Conservation (phyloP, 2,113 vertebrate genomes). For the Climacteris rufus region DNA sequence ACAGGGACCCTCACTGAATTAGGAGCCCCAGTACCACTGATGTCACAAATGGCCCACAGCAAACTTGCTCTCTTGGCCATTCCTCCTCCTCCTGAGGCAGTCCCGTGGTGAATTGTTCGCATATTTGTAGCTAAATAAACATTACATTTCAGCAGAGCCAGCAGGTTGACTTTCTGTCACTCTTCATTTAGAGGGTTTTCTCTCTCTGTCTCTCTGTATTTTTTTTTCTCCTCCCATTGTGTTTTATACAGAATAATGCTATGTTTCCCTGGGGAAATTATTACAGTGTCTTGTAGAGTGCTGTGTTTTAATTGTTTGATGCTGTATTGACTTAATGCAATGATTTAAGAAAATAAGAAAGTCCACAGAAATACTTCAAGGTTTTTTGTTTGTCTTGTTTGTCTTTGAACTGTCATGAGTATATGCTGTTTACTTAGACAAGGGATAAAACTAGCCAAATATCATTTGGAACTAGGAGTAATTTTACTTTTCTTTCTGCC, state of each 20-base stretch:
- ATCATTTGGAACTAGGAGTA: background rate
- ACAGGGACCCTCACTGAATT: background rate
- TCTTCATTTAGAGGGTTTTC: background rate
- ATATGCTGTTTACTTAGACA: background rate
- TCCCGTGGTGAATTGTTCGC: background rate
- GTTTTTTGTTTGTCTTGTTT: background rate
- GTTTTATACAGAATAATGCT: background rate
- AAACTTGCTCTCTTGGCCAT: background rate
- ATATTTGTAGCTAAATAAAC: background rate
- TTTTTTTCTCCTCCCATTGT: rapidly evolving
- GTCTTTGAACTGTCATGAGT: background rate
- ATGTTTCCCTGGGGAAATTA: background rate
- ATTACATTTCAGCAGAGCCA: background rate
- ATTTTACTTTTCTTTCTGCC: background rate
- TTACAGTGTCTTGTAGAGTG: background rate
- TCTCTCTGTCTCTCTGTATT: background rate
- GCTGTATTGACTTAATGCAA: background rate
- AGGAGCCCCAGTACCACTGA: background rate
- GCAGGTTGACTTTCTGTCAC: background rate
- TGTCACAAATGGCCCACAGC: background rate
- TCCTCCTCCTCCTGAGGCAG: background rate
- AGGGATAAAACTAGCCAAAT: background rate
- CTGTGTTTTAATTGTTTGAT: background rate
- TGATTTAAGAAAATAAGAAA: background rate
- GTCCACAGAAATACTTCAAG: background rate